Percentiles rank a stretch among this genome's conserved stretches.
These are phyloP conservation scores for Tringa solitaria DNA, from an alignment of 2,113 vertebrate genomes.

Conservation along the genomic window DNA sequence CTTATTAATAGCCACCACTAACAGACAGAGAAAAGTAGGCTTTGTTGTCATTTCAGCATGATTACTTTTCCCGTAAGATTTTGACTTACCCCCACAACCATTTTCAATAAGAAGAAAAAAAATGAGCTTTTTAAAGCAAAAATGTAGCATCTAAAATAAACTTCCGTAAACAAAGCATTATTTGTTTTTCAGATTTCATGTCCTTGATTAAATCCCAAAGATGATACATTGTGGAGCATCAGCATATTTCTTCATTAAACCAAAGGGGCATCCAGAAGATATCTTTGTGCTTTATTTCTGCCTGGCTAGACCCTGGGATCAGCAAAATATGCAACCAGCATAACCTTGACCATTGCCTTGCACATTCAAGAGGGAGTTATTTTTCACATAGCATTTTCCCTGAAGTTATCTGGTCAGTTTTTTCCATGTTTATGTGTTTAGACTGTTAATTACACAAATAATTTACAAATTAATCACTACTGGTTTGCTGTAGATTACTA, in stretches of 20 bases:
- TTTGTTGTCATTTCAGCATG: neutral
- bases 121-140: neutral
- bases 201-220: constrained; percentile 43
- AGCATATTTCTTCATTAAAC: constrained; percentile 34
- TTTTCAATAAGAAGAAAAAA: neutral
- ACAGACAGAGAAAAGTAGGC: neutral
- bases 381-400: neutral
- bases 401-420: neutral
- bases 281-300: neutral
- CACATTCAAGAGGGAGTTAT: neutral
- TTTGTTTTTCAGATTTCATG: neutral
- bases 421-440: neutral
- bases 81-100: neutral
- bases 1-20: neutral
- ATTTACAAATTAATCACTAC: neutral
- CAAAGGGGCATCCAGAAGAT: neutral
- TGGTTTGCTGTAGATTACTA: neutral
- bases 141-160: neutral
- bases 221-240: neutral
- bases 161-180: neutral
- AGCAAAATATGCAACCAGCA: neutral
- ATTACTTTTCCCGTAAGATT: neutral
- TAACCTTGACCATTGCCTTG: constrained; percentile 3
- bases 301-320: neutral
- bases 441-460: neutral